Percentiles rank a stretch among this genome's conserved stretches.
Evolutionary conservation across 2,797 vertebrate species (phyloP).

Genomic region (Vultur gryphus): DNA sequence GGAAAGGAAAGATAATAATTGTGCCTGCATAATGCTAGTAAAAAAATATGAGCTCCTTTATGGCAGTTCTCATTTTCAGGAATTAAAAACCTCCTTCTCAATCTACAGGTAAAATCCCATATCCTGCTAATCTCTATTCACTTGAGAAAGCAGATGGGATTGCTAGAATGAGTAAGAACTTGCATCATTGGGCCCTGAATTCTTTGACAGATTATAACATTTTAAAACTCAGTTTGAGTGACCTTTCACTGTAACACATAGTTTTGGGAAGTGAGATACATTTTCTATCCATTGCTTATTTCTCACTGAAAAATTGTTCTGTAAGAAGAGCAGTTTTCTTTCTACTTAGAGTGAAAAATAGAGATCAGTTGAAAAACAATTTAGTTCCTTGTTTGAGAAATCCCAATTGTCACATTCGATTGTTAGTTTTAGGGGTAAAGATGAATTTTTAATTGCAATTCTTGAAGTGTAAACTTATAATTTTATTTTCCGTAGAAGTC

Average conservation of each 20-base stretch:
- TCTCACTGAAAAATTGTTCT: background rate
- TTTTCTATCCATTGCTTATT: background rate
- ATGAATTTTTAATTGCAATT: slow-evolving; percentile 4
- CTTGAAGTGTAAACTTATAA: background rate
- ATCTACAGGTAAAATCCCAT: background rate
- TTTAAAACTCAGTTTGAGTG: background rate
- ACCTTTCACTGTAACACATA: background rate
- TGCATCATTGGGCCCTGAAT: background rate
- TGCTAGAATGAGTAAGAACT: background rate
- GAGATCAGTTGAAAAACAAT: background rate
- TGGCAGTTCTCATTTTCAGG: background rate
- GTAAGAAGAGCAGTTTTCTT: background rate
- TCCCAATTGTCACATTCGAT: background rate
- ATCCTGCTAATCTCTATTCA: background rate
- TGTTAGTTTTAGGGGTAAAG: background rate
- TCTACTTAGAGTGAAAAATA: background rate
- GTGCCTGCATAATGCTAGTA: background rate
- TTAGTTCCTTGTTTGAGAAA: slow-evolving; percentile 1
- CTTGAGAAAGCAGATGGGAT: background rate
- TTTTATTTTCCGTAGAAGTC: background rate
- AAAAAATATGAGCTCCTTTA: background rate
- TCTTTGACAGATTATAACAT: background rate
- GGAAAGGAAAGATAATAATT: background rate
- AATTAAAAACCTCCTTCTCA: background rate
- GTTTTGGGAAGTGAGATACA: background rate